Conservation (phyloP, 2,113 vertebrate genomes). For the Choloepus hoffmanni region DNA sequence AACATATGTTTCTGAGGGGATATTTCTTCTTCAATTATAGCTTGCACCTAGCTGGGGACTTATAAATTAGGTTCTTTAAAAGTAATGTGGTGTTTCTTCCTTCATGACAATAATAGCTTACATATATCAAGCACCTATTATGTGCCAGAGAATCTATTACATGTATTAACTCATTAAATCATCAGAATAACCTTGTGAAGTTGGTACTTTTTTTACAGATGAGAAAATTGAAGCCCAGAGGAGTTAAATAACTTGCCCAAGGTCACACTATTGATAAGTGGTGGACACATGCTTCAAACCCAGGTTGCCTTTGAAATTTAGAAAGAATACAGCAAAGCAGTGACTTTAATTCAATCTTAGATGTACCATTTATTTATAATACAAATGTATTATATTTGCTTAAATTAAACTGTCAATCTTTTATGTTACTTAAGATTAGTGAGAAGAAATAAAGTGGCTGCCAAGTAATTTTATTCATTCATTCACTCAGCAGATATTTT, state of each 20-base stretch:
- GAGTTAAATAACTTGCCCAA: neutral
- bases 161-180: neutral
- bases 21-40: neutral
- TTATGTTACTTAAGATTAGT: neutral
- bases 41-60: neutral
- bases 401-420: neutral
- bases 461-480: neutral
- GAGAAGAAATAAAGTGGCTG: neutral
- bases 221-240: neutral
- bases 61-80: neutral
- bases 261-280: neutral
- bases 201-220: neutral
- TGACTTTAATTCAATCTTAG: neutral
- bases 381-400: neutral
- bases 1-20: neutral
- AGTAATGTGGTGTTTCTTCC: constrained; percentile 13
- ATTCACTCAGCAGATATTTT: neutral
- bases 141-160: neutral
- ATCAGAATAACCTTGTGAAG: neutral
- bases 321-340: neutral
- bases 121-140: neutral
- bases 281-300: neutral
- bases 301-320: neutral
- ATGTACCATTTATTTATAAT: neutral
- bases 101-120: neutral